Conservation (phyloP, 2,888 invertebrate species). For the Phlogophora meticulosa region DNA sequence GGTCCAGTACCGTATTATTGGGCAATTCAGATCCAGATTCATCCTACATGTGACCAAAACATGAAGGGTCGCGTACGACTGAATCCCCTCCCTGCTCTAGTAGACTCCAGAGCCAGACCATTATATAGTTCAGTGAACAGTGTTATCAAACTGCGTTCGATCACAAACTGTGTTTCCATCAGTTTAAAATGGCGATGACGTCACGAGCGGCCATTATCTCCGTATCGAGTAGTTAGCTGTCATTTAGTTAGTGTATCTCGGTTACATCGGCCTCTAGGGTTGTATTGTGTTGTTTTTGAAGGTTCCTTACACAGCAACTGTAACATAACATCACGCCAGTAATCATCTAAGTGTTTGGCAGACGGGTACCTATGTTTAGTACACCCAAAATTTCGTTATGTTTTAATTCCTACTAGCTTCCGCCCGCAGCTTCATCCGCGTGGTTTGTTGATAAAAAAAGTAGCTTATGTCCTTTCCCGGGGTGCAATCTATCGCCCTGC, state of each 20-base stretch:
- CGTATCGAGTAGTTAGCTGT: constrained; percentile 39
- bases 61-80: too few relatives aligned
- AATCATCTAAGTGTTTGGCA: not conserved
- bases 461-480: too few relatives aligned
- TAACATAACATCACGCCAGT: not conserved
- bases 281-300: not conserved
- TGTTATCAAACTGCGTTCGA: constrained; percentile 46
- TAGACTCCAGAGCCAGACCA: constrained; percentile 8
- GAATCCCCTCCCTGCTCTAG: not conserved
- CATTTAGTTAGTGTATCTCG: constrained; percentile 46
- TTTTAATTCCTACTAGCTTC: too few relatives aligned
- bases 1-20: too few relatives aligned
- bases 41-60: too few relatives aligned
- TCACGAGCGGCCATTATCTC: constrained; percentile 47
- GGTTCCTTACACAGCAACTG: not conserved
- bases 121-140: constrained; percentile 37
- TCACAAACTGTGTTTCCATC: constrained; percentile 38
- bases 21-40: too few relatives aligned
- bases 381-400: too few relatives aligned
- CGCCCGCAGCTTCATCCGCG: too few relatives aligned
- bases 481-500: too few relatives aligned
- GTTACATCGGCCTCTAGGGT: constrained; percentile 33
- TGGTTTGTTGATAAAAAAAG: too few relatives aligned
- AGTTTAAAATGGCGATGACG: constrained; percentile 37
- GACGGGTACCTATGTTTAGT: too few relatives aligned